Conservation (phyloP, 2,797 vertebrate genomes). For the Paguma larvata region DNA sequence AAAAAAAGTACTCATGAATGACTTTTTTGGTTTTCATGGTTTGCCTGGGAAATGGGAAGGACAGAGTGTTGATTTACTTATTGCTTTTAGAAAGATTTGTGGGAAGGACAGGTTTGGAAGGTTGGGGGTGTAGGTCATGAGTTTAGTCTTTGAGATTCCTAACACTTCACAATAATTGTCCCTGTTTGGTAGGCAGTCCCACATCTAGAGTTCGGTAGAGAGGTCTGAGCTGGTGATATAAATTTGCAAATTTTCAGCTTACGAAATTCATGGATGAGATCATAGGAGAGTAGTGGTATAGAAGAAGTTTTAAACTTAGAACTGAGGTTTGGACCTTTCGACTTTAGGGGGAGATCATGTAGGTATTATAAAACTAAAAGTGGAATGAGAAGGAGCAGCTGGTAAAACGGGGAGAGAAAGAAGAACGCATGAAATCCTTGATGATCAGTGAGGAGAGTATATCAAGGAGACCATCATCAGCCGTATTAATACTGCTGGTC, state of each 20-base stretch:
- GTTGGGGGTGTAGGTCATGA: neutral
- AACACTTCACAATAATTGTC: neutral
- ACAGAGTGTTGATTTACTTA: neutral
- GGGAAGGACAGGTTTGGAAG: neutral
- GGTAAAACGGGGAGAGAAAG: neutral
- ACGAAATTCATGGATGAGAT: neutral
- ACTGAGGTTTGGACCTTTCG: neutral
- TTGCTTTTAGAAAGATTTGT: neutral
- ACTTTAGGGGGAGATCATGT: neutral
- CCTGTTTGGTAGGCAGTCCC: neutral
- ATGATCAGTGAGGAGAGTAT: neutral
- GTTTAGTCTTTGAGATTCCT: neutral
- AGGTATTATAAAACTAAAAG: neutral
- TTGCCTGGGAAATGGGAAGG: neutral
- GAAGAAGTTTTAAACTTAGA: conserved; percentile 3
- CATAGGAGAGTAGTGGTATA: neutral
- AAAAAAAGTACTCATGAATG: neutral
- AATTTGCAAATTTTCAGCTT: neutral
- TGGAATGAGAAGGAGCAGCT: neutral
- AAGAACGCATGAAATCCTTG: neutral
- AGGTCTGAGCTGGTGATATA: neutral
- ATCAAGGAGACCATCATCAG: neutral
- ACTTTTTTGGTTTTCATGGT: neutral
- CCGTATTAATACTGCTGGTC: neutral
- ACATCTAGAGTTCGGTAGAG: neutral